Conservation (phyloP, 2,113 vertebrate genomes). For the Oreochromis spilurus region DNA sequence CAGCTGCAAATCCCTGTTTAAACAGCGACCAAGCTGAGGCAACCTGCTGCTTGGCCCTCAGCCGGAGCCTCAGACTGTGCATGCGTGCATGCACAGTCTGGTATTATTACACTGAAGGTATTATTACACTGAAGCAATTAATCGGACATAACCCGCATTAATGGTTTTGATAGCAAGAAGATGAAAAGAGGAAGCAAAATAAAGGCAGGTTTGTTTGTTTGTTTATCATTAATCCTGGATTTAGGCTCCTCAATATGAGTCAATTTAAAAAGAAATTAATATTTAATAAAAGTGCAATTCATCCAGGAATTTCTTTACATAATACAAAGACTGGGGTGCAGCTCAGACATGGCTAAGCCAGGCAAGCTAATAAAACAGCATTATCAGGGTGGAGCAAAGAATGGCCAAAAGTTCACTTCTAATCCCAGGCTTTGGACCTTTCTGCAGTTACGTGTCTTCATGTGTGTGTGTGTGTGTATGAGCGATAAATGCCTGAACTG, state of each 20-base stretch:
- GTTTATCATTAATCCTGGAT: background rate
- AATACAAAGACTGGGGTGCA: background rate
- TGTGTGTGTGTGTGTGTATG: background rate
- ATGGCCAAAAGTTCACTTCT: conserved; percentile 45
- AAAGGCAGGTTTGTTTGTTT: background rate
- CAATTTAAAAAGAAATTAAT: background rate
- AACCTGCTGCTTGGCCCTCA: conserved; percentile 13
- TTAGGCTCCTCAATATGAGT: background rate
- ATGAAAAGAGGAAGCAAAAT: background rate
- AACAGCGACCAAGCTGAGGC: conserved; percentile 24
- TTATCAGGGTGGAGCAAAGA: conserved; percentile 21
- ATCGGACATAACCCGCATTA: background rate
- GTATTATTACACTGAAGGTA: background rate
- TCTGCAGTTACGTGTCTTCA: background rate
- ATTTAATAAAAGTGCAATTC: background rate
- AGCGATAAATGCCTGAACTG: background rate
- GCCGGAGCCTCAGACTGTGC: background rate
- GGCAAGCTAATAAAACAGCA: conserved; percentile 32
- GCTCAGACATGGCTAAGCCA: background rate
- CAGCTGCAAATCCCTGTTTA: background rate
- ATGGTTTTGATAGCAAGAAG: background rate
- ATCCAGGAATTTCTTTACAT: background rate
- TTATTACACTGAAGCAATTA: background rate
- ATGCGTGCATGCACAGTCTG: background rate
- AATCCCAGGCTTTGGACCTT: conserved; percentile 20